These are phyloP conservation scores for Mustela erminea DNA, from an alignment of 2,797 vertebrate species.

Conservation along the genomic window DNA sequence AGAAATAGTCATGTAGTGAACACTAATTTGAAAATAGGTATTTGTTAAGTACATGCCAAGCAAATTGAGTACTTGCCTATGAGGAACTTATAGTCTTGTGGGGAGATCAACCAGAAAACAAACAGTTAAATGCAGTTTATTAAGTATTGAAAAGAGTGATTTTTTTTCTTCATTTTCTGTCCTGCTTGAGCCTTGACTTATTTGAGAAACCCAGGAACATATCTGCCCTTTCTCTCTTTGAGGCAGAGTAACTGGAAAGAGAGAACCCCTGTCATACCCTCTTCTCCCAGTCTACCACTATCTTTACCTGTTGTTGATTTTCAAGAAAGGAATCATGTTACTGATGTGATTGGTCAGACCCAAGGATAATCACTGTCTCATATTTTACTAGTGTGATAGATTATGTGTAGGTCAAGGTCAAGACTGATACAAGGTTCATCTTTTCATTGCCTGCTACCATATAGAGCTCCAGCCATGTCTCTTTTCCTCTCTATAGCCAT, in stretches of 20 bases:
- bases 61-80: not conserved
- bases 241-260: not conserved
- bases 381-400: not conserved
- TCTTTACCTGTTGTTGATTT: slow-evolving; percentile 15
- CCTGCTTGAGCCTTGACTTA: not conserved
- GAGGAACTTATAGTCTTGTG: not conserved
- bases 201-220: not conserved
- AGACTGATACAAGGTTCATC: not conserved
- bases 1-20: not conserved
- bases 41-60: not conserved
- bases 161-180: slow-evolving; percentile 48
- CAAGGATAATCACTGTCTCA: not conserved
- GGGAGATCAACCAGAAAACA: not conserved
- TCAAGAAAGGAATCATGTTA: not conserved
- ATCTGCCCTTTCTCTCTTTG: not conserved
- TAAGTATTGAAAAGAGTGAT: not conserved
- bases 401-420: not conserved
- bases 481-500: not conserved
- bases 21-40: not conserved
- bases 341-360: not conserved
- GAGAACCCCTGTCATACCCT: not conserved
- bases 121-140: not conserved
- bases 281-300: not conserved
- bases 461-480: not conserved
- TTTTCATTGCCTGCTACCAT: not conserved